A percentile compares a stretch with the other conserved stretches of the same genome.
Conservation (phyloP, 1,140 invertebrate genomes). For the Caenorhabditis elegans region DNA sequence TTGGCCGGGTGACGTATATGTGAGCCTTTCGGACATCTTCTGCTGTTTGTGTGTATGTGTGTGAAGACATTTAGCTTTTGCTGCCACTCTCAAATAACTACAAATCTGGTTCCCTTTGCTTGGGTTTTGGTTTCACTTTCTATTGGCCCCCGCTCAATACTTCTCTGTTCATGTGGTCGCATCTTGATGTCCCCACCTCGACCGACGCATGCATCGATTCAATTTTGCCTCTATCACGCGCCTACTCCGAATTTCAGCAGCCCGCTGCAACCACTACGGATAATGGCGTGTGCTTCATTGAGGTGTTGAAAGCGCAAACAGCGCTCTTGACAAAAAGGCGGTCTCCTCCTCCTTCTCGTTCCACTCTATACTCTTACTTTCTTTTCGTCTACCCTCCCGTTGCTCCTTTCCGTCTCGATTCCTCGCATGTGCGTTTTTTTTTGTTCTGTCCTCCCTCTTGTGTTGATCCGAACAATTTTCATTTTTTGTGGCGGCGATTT, state of each 20-base stretch:
- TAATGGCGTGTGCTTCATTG: conserved; percentile 27
- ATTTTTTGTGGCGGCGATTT: conserved; percentile 26
- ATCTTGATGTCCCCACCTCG: not conserved
- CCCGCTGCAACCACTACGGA: not conserved
- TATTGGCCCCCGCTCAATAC: not conserved
- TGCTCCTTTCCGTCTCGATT: conserved; percentile 1
- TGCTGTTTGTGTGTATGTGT: too few relatives aligned
- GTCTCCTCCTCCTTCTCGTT: conserved; percentile 16
- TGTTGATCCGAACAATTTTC: conserved; percentile 29
- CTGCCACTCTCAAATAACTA: not conserved
- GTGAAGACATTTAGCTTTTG: not conserved
- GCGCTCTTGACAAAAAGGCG: conserved; percentile 25
- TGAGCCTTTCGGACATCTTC: not conserved
- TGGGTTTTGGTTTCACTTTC: not conserved
- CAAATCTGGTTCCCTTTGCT: not conserved
- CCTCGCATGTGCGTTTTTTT: conserved; percentile 18
- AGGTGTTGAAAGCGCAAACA: conserved; percentile 32
- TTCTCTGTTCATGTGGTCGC: not conserved
- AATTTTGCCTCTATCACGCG: not conserved
- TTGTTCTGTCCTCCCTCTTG: not conserved
- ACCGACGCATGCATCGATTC: not conserved
- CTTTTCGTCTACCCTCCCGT: not conserved
- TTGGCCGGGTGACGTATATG: not conserved
- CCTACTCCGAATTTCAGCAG: not conserved
- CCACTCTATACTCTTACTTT: conserved; percentile 18